These are phyloP conservation scores for Lagopus leucura DNA, from an alignment of 2,113 vertebrate genomes.

Conservation along the genomic window DNA sequence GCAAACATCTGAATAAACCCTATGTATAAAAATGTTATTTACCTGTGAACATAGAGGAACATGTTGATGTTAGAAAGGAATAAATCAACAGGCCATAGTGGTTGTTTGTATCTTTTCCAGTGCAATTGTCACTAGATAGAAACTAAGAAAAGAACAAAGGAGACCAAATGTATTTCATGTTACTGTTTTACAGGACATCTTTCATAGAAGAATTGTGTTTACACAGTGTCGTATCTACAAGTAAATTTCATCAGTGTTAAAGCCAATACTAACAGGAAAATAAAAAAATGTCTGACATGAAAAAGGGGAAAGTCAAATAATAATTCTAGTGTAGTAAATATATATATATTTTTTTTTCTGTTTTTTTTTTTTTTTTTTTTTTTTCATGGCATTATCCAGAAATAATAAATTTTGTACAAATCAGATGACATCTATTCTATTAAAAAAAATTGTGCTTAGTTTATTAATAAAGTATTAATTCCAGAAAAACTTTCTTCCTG, in stretches of 20 bases:
- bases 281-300: background rate
- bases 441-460: background rate
- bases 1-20: constrained; percentile 29
- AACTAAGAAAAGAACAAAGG: background rate
- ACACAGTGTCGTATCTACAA: background rate
- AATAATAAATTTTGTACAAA: background rate
- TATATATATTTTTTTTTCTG: background rate
- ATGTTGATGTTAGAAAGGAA: background rate
- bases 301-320: background rate
- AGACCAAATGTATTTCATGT: background rate
- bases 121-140: background rate
- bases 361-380: background rate
- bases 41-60: background rate
- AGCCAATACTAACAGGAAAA: background rate
- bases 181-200: background rate
- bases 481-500: background rate
- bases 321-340: background rate
- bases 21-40: background rate
- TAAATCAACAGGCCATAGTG: background rate
- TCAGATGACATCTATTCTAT: background rate
- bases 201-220: background rate
- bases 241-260: background rate
- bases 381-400: background rate
- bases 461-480: background rate
- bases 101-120: background rate